Evolutionary conservation across 1,140 invertebrate species (phyloP).

Genomic region (Macrobrachium nipponense): DNA sequence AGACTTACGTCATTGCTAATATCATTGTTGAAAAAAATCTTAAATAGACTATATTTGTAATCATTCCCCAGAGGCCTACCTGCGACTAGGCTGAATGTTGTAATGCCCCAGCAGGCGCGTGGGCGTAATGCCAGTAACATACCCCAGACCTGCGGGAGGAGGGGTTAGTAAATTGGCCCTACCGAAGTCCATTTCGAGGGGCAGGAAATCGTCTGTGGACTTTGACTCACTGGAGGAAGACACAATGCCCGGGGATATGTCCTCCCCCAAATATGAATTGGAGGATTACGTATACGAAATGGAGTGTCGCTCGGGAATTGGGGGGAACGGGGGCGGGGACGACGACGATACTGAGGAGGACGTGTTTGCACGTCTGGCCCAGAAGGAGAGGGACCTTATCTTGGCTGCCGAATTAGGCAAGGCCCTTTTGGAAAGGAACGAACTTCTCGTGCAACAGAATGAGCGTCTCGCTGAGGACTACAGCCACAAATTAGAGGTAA

Average conservation of each 20-base stretch:
- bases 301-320: slow-evolving; percentile 69
- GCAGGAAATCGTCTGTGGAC: neutral
- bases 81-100: neutral
- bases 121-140: slow-evolving; percentile 46
- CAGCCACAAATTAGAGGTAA: slow-evolving; percentile 91
- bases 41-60: neutral
- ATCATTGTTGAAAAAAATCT: too few species aligned
- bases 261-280: slow-evolving; percentile 67
- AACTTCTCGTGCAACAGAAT: slow-evolving; percentile 88
- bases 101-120: slow-evolving; percentile 7
- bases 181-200: neutral
- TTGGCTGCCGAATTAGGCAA: slow-evolving; percentile 95
- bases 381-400: slow-evolving; percentile 92
- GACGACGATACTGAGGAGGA: slow-evolving; percentile 74
- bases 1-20: too few species aligned
- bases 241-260: slow-evolving; percentile 30
- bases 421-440: slow-evolving; percentile 92
- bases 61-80: neutral
- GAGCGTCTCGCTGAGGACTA: slow-evolving; percentile 89
- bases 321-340: slow-evolving; percentile 70
- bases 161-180: neutral
- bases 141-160: slow-evolving; percentile 17
- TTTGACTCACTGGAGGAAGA: neutral
- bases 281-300: slow-evolving; percentile 74
- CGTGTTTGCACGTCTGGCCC: slow-evolving; percentile 84